Conservation (phyloP, 2,888 invertebrate genomes). For the Agriopis marginaria region DNA sequence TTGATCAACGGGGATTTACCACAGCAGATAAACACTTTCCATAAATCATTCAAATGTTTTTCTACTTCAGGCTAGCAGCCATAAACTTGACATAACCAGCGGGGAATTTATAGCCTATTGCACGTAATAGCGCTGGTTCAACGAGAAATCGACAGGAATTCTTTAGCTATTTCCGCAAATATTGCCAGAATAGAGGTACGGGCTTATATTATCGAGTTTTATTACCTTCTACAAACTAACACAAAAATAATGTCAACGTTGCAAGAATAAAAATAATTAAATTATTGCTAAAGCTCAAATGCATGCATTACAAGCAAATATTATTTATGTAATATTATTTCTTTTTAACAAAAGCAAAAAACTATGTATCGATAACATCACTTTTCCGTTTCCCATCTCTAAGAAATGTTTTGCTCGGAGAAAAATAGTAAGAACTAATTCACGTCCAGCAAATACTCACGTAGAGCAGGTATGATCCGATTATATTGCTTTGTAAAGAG, state of each 20-base stretch:
- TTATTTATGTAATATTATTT: background rate
- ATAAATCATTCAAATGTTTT: conserved; percentile 32
- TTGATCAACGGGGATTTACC: conserved; percentile 1
- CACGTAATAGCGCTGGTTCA: conserved; percentile 36
- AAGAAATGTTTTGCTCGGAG: conserved; percentile 44
- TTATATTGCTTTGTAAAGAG: conserved; percentile 41
- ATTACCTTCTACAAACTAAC: background rate
- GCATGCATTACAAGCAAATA: background rate
- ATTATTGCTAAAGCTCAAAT: background rate
- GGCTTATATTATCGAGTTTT: conserved; percentile 5
- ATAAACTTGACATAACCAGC: conserved; percentile 35
- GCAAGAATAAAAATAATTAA: background rate
- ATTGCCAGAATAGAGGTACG: conserved; percentile 17
- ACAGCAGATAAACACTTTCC: conserved; percentile 8
- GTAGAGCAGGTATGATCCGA: conserved; percentile 46
- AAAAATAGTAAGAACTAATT: conserved; percentile 44
- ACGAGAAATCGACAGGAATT: conserved; percentile 38
- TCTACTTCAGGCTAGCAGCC: conserved; percentile 23
- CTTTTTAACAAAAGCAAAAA: background rate
- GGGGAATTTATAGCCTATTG: conserved; percentile 37
- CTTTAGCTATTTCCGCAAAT: conserved; percentile 36
- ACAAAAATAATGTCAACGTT: background rate
- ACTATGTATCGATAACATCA: background rate
- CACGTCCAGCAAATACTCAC: conserved; percentile 43
- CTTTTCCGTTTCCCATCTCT: conserved; percentile 8